Conservation (phyloP, 2,113 vertebrate genomes). For the Hassar affinis region DNA sequence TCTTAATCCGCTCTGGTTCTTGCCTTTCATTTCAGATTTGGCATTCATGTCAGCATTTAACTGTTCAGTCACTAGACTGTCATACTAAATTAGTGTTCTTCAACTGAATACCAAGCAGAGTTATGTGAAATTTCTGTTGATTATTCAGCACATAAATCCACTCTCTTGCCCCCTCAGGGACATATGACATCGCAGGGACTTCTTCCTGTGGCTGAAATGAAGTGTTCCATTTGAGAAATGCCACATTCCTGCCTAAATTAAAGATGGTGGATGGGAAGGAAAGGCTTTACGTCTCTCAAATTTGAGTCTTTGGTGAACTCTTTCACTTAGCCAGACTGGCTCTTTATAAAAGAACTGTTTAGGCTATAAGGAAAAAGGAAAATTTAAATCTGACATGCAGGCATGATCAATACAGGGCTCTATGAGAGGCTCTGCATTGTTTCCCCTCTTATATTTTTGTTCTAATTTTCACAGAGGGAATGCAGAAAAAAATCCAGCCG, state of each 20-base stretch:
- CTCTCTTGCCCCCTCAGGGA: neutral
- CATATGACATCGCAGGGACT: neutral
- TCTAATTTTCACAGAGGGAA: conserved; percentile 2
- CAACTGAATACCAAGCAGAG: neutral
- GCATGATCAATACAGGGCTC: conserved; percentile 24
- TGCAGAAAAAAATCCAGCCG: neutral
- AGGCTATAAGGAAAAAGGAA: conserved; percentile 11
- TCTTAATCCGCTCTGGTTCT: neutral
- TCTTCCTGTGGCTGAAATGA: conserved; percentile 12
- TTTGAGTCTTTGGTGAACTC: conserved; percentile 15
- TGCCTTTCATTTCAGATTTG: neutral
- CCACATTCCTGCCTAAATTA: conserved; percentile 34
- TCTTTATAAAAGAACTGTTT: conserved; percentile 25
- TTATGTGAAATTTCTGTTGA: neutral
- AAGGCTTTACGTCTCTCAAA: conserved; percentile 17
- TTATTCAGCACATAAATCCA: conserved; percentile 11
- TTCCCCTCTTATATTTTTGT: neutral
- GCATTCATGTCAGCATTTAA: neutral
- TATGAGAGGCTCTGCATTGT: neutral
- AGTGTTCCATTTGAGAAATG: conserved; percentile 26
- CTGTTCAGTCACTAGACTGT: neutral
- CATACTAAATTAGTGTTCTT: conserved; percentile 5
- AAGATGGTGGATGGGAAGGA: conserved; percentile 9
- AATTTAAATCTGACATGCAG: conserved; percentile 24
- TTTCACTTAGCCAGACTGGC: conserved; percentile 19